Conservation (phyloP, 2,113 vertebrate species). For the Rhadina sibilatrix region DNA sequence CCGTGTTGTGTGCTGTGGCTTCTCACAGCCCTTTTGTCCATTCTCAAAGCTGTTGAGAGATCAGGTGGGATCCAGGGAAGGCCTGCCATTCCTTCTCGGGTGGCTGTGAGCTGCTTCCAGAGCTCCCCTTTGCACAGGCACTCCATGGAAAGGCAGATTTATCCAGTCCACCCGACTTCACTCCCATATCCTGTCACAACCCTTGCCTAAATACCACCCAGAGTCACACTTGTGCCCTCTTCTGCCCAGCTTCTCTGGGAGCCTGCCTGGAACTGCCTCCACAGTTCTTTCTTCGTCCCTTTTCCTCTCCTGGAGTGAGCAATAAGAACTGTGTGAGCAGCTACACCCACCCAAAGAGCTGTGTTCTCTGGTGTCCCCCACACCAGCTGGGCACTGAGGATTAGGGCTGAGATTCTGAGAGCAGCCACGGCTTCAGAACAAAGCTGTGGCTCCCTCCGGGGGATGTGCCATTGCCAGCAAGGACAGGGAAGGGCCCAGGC, state of each 20-base stretch:
- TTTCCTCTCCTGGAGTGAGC: background rate
- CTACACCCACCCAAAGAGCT: too few species aligned
- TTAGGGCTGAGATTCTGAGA: background rate
- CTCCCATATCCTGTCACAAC: background rate
- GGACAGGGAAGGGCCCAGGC: fast-evolving
- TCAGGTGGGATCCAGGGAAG: background rate
- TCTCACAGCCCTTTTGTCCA: background rate
- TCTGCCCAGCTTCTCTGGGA: background rate
- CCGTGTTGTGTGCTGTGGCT: background rate
- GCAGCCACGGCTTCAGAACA: fast-evolving
- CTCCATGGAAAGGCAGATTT: background rate
- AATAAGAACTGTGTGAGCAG: too few species aligned
- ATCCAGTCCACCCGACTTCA: background rate
- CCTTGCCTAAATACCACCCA: background rate
- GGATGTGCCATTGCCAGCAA: fast-evolving
- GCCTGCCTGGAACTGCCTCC: background rate
- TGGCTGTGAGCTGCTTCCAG: background rate
- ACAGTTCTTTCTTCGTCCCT: background rate
- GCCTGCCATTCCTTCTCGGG: background rate
- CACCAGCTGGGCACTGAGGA: background rate
- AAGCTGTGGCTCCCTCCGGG: background rate
- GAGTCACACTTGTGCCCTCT: background rate
- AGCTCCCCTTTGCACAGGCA: background rate
- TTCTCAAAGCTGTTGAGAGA: background rate
- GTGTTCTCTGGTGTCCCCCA: fast-evolving